Conservation (phyloP, 2,888 invertebrate species). For the Nineta flava region DNA sequence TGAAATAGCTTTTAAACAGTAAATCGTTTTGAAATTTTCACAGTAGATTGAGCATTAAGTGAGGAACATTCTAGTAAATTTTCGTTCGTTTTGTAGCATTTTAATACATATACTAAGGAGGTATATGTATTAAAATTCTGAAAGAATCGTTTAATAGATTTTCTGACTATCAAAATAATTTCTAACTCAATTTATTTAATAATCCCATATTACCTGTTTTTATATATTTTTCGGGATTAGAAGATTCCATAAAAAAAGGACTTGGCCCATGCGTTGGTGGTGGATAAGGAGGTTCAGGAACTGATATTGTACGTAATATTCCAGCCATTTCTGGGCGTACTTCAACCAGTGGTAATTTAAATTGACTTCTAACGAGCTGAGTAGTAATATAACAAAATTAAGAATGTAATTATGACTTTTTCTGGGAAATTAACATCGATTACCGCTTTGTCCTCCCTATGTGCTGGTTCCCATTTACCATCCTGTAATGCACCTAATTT, state of each 20-base stretch:
- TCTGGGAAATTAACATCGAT: not conserved
- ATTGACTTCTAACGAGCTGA: slow-evolving; percentile 50
- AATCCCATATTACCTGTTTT: slow-evolving; percentile 38
- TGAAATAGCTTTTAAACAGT: too few species aligned
- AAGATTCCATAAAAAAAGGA: slow-evolving; percentile 50
- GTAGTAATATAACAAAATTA: slow-evolving; percentile 7
- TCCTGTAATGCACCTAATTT: slow-evolving; percentile 42
- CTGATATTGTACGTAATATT: slow-evolving; percentile 39
- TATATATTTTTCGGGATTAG: slow-evolving; percentile 42
- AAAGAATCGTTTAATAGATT: too few species aligned
- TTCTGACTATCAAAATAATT: not conserved
- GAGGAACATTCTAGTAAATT: too few species aligned
- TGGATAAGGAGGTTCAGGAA: slow-evolving; percentile 40
- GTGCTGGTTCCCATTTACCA: slow-evolving; percentile 44
- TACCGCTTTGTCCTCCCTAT: slow-evolving; percentile 43
- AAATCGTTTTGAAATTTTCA: too few species aligned
- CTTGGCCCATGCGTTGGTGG: slow-evolving; percentile 42
- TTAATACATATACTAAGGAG: too few species aligned
- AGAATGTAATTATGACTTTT: slow-evolving; percentile 2
- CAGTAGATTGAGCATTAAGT: too few species aligned
- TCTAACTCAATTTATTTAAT: too few species aligned
- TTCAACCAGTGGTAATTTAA: slow-evolving; percentile 48
- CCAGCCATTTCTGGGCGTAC: slow-evolving; percentile 54
- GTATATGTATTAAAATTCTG: too few species aligned
- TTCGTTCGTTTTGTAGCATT: too few species aligned